Conservation (phyloP, 2,797 vertebrate genomes). For the Chrysocyon brachyurus region DNA sequence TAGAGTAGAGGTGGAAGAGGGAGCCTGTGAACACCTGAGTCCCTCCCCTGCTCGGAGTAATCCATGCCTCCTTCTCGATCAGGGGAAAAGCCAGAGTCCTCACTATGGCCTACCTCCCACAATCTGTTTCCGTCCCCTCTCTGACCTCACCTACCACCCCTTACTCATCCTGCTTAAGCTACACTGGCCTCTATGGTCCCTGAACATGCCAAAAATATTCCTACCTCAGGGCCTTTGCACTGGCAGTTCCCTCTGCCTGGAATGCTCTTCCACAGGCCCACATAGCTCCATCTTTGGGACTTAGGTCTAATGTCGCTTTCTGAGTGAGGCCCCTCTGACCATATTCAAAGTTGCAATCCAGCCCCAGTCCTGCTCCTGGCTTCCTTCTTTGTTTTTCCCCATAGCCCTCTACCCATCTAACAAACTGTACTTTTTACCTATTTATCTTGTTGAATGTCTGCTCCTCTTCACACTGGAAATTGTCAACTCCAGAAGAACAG, state of each 20-base stretch:
- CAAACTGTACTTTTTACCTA: not conserved
- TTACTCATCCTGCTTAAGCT: not conserved
- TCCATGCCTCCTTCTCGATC: not conserved
- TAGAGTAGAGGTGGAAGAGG: not conserved
- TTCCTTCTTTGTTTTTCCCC: not conserved
- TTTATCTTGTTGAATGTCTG: not conserved
- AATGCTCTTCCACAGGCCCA: not conserved
- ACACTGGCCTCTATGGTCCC: not conserved
- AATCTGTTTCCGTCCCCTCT: not conserved
- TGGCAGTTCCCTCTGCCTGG: not conserved
- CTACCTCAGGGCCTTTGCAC: conserved; percentile 62
- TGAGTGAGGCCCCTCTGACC: not conserved
- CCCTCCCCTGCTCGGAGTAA: not conserved
- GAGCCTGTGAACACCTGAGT: not conserved
- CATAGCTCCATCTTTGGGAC: not conserved
- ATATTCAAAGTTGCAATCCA: not conserved
- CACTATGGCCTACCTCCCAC: not conserved
- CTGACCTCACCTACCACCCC: not conserved
- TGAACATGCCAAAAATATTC: not conserved
- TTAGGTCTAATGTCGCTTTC: not conserved
- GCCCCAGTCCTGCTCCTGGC: not conserved
- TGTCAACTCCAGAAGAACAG: not conserved
- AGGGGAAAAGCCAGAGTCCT: not conserved
- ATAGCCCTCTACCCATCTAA: not conserved
- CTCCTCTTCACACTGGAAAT: not conserved